Percentiles rank a stretch among this genome's conserved stretches.
phyloP scores from a whole-genome alignment of 1,140 invertebrate genomes.

The Drosophila burlai region DNA sequence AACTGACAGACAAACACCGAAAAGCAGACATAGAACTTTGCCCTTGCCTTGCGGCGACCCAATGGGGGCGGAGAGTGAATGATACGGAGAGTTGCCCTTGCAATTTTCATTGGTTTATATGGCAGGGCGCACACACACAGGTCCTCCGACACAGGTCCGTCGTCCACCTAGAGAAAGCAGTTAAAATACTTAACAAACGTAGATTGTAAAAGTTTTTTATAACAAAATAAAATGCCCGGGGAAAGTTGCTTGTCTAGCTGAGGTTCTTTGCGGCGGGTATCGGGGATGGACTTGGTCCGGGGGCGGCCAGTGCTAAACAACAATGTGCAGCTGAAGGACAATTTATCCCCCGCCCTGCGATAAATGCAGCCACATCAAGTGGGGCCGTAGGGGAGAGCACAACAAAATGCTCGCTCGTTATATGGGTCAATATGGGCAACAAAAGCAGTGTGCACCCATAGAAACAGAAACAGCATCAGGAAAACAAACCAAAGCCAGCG shows the following conservation, averaged over 20 bases:
- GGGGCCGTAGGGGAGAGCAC: slow-evolving; percentile 18
- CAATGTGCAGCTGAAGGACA: slow-evolving; percentile 73
- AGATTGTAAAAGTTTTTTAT: slow-evolving; percentile 82
- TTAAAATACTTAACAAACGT: slow-evolving; percentile 84
- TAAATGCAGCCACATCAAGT: slow-evolving; percentile 60
- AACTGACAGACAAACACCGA: slow-evolving; percentile 82
- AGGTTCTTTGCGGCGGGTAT: slow-evolving; percentile 12
- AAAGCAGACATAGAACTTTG: slow-evolving; percentile 64
- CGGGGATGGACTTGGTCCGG: slow-evolving; percentile 1
- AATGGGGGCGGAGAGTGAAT: slow-evolving; percentile 16
- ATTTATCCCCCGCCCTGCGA: slow-evolving; percentile 46
- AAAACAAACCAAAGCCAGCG: slow-evolving; percentile 27
- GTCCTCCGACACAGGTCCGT: neutral
- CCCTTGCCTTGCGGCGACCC: slow-evolving; percentile 24
- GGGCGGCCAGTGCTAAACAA: slow-evolving; percentile 50
- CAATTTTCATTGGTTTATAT: slow-evolving; percentile 78
- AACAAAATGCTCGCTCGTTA: slow-evolving; percentile 60
- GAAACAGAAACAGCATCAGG: slow-evolving; percentile 25
- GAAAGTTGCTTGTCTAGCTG: slow-evolving; percentile 54
- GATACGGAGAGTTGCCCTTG: slow-evolving; percentile 66
- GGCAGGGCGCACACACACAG: slow-evolving; percentile 17
- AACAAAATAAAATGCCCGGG: slow-evolving; percentile 72
- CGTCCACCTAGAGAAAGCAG: slow-evolving; percentile 58
- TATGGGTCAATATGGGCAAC: slow-evolving; percentile 79
- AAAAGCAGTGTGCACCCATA: slow-evolving; percentile 61